Percentiles rank a stretch among this genome's conserved stretches.
Evolutionary conservation across 1,140 invertebrate species (phyloP).

Genomic region (Magallana angulata): DNA sequence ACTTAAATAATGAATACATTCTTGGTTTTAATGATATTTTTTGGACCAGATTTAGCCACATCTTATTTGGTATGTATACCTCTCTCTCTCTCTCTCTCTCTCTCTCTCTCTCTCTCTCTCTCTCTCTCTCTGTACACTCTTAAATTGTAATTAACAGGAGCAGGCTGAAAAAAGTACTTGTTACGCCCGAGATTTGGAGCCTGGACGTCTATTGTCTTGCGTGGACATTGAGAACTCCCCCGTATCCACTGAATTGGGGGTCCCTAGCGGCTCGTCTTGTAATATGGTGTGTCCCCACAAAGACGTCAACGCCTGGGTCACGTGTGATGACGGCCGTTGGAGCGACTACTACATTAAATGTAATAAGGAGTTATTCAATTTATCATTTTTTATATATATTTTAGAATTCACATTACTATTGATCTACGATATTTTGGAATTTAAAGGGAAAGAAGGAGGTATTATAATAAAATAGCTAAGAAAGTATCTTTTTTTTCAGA

Average conservation of each 20-base stretch:
- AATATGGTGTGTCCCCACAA: background rate
- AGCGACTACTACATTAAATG: background rate
- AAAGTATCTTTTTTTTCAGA: background rate
- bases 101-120: too few species aligned
- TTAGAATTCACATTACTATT: background rate
- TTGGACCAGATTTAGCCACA: too few species aligned
- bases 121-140: too few species aligned
- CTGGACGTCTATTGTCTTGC: background rate
- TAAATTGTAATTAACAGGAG: too few species aligned
- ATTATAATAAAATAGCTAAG: background rate
- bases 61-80: too few species aligned
- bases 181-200: background rate
- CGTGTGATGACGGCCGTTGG: background rate
- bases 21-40: too few species aligned
- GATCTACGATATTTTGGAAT: background rate
- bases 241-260: background rate
- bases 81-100: too few species aligned
- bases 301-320: background rate
- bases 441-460: background rate
- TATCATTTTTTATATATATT: too few species aligned
- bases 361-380: background rate
- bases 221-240: background rate
- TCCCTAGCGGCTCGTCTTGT: background rate
- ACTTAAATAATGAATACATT: too few species aligned
- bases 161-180: slow-evolving; percentile 9